Percentiles rank a stretch among this genome's conserved stretches.
phyloP scores from a whole-genome alignment of 2,113 vertebrate species.

The Grus americana region DNA sequence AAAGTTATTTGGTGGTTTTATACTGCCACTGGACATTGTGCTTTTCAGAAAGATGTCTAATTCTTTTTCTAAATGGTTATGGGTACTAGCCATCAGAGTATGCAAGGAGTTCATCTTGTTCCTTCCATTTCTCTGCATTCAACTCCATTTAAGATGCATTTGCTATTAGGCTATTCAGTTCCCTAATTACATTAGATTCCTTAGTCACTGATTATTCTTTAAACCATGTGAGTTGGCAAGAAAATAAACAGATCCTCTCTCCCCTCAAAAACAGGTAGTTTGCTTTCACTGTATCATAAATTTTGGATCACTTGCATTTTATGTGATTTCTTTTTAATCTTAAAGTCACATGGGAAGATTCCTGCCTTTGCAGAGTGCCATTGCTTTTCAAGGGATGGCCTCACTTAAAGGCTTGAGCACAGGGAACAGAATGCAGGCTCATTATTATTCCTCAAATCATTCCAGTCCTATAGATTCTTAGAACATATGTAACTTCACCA shows the following conservation, averaged over 20 bases:
- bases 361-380: not conserved
- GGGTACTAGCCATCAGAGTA: not conserved
- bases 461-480: not conserved
- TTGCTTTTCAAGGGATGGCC: not conserved
- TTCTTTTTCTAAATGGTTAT: not conserved
- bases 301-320: not conserved
- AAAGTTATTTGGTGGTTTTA: not conserved
- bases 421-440: not conserved
- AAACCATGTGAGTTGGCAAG: not conserved
- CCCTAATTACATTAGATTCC: not conserved
- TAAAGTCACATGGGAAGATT: not conserved
- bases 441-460: not conserved
- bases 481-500: not conserved
- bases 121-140: not conserved
- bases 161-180: slow-evolving; percentile 11
- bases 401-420: not conserved
- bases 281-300: not conserved
- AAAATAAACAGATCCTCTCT: not conserved
- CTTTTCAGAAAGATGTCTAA: not conserved
- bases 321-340: not conserved
- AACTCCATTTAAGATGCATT: slow-evolving; percentile 5
- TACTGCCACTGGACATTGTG: not conserved
- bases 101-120: not conserved
- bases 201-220: not conserved
- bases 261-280: not conserved